A percentile compares a stretch with the other conserved stretches of the same genome.
Evolutionary conservation across 2,113 vertebrate species (phyloP).

Genomic region (Sialia sialis): DNA sequence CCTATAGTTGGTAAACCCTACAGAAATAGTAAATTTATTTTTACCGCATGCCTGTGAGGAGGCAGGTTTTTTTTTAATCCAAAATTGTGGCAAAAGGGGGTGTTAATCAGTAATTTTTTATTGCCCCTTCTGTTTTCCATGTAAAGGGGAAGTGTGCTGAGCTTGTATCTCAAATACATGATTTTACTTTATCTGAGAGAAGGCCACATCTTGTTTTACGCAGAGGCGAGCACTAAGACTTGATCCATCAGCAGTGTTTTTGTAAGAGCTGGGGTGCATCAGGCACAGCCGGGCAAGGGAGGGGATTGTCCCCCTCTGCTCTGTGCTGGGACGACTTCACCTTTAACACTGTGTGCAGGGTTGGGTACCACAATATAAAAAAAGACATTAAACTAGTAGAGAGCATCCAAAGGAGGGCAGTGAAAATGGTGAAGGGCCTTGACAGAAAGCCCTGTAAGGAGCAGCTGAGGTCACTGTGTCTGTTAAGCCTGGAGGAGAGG

Average conservation of each 20-base stretch:
- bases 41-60: not conserved
- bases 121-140: not conserved
- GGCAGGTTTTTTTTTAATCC: not conserved
- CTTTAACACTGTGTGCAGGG: not conserved
- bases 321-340: not conserved
- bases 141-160: not conserved
- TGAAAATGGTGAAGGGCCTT: not conserved
- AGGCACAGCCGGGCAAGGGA: fast-evolving
- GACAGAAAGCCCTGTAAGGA: not conserved
- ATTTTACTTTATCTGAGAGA: not conserved
- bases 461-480: not conserved
- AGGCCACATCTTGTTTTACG: not conserved
- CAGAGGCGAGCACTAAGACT: not conserved
- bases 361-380: not conserved
- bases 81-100: not conserved
- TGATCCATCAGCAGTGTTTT: not conserved
- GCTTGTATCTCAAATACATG: not conserved
- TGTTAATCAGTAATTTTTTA: not conserved
- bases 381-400: not conserved
- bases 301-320: not conserved
- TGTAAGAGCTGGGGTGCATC: not conserved
- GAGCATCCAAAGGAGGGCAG: not conserved
- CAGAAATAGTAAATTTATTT: not conserved
- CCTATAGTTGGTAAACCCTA: not conserved
- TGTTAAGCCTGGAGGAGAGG: not conserved